phyloP scores from a whole-genome alignment of 2,797 vertebrate genomes.

The Phoeniculus purpureus region DNA sequence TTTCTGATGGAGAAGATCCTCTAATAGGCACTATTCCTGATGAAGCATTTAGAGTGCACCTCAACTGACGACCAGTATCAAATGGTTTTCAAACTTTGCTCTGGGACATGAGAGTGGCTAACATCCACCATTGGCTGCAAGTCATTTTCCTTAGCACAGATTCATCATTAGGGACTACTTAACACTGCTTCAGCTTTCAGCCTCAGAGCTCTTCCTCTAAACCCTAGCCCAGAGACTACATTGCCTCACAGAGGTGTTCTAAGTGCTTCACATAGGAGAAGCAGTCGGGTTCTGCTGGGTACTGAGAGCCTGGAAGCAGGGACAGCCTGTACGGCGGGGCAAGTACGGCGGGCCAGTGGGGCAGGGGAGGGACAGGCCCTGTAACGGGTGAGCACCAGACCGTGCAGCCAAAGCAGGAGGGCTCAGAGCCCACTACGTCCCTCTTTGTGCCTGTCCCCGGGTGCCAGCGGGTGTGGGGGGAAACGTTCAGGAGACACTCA shows the following conservation, averaged over 20 bases:
- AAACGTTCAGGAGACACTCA: neutral
- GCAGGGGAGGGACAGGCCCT: neutral
- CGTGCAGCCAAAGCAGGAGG: neutral
- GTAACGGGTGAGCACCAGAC: neutral
- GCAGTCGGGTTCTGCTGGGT: neutral
- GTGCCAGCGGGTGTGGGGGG: fast-evolving
- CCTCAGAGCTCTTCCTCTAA: neutral
- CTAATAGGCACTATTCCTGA: neutral
- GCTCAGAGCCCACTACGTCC: neutral
- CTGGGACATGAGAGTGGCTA: neutral
- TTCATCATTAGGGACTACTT: slow-evolving; percentile 18
- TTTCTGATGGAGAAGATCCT: neutral
- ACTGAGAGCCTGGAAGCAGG: neutral
- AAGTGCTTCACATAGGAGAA: neutral
- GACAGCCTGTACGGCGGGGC: neutral
- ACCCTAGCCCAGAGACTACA: neutral
- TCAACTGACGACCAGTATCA: neutral
- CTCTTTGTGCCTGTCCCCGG: neutral
- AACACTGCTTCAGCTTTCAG: slow-evolving; percentile 19
- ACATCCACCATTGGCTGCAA: neutral
- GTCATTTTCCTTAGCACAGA: slow-evolving; percentile 11
- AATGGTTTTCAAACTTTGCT: slow-evolving; percentile 17
- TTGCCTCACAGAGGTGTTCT: neutral
- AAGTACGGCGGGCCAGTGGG: neutral
- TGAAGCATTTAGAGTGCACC: neutral